Conservation (phyloP, 2,797 vertebrate species). For the Knipowitschia caucasica region DNA sequence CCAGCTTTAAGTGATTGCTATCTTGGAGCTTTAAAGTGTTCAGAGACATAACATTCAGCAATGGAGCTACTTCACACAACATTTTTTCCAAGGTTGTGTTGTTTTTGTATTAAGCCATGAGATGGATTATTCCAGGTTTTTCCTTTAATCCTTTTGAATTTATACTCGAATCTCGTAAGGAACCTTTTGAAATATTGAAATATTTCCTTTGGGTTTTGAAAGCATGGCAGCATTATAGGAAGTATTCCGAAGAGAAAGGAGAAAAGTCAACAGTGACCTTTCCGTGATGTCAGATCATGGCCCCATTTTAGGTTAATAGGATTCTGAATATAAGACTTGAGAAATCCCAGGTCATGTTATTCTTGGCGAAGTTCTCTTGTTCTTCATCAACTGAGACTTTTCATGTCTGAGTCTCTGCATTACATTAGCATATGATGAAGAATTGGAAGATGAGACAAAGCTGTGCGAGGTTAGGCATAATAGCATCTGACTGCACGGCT, state of each 20-base stretch:
- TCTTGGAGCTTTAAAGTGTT: no score
- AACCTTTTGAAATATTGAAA: neutral
- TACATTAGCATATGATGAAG: constrained; percentile 46
- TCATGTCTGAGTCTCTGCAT: constrained; percentile 39
- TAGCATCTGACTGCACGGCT: constrained; percentile 25
- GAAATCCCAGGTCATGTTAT: constrained; percentile 48
- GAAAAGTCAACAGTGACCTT: constrained; percentile 22
- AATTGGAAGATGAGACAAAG: constrained; percentile 17
- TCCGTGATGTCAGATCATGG: constrained; percentile 23
- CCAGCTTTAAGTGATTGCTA: no score
- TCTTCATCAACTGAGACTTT: constrained; percentile 32
- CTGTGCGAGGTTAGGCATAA: constrained; percentile 31
- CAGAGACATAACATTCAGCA: no score
- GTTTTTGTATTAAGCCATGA: no score
- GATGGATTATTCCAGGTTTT: no score
- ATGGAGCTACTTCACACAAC: no score
- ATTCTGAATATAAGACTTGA: constrained; percentile 24
- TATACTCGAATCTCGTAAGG: neutral
- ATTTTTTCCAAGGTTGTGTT: no score
- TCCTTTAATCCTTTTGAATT: neutral
- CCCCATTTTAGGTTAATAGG: constrained; percentile 34
- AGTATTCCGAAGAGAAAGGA: constrained; percentile 11
- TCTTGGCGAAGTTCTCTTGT: constrained; percentile 37
- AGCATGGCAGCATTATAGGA: neutral
- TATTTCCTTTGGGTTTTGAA: neutral